A percentile compares a stretch with the other conserved stretches of the same genome.
Evolutionary conservation across 2,113 vertebrate species (phyloP).

Genomic region (Poecile atricapillus): DNA sequence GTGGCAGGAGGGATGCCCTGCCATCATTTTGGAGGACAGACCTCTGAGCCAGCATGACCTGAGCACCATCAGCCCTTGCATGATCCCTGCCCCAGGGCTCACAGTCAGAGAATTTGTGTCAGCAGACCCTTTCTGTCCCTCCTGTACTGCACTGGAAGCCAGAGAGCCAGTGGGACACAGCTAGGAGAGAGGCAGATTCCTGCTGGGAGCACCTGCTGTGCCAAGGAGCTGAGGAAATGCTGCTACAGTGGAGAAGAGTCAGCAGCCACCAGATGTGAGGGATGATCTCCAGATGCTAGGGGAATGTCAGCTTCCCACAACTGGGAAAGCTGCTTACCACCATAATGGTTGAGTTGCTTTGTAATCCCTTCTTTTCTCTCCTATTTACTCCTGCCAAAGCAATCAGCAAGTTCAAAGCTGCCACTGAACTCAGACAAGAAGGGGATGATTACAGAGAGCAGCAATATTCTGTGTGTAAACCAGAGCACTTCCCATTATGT

Average conservation of each 20-base stretch:
- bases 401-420: conserved; percentile 25
- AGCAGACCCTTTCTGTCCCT: background rate
- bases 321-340: background rate
- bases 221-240: background rate
- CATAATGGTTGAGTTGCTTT: background rate
- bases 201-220: background rate
- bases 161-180: background rate
- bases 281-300: background rate
- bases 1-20: background rate
- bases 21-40: background rate
- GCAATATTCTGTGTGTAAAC: background rate
- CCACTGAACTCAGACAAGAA: background rate
- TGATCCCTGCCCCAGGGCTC: background rate
- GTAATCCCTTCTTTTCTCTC: background rate
- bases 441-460: background rate
- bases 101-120: background rate
- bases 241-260: background rate
- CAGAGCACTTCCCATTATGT: conserved; percentile 14
- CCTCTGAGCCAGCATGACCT: background rate
- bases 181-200: background rate
- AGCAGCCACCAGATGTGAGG: background rate
- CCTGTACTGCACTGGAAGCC: background rate
- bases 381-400: conserved; percentile 2
- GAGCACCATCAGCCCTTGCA: background rate
- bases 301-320: background rate